Conservation (phyloP, 1,140 invertebrate genomes). For the Lineus longissimus region DNA sequence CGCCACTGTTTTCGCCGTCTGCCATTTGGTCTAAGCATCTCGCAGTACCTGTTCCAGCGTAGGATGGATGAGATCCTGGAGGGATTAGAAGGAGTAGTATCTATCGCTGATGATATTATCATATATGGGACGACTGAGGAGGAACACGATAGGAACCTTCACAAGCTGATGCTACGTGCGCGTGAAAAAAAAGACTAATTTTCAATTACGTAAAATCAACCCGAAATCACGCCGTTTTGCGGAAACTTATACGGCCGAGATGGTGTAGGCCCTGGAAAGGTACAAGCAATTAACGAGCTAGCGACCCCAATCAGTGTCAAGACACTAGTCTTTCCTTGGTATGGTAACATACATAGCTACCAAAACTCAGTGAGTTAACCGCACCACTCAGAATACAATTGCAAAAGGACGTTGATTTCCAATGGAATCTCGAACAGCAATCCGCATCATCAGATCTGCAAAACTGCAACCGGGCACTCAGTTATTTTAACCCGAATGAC, state of each 20-base stretch:
- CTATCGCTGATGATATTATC: constrained; percentile 50
- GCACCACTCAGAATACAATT: constrained; percentile 18
- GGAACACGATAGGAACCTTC: constrained; percentile 24
- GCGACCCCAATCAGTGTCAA: constrained; percentile 31
- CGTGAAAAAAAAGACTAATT: constrained; percentile 17
- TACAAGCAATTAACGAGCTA: constrained; percentile 35
- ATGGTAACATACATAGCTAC: constrained; percentile 20
- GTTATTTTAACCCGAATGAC: constrained; percentile 27
- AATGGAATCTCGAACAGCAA: constrained; percentile 7
- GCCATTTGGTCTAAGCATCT: constrained; percentile 35
- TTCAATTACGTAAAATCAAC: constrained; percentile 22
- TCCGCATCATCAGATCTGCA: constrained; percentile 12
- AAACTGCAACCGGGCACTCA: constrained; percentile 25
- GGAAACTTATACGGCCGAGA: constrained; percentile 42
- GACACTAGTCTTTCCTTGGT: constrained; percentile 24
- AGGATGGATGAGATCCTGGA: constrained; percentile 40
- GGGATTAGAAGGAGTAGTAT: constrained; percentile 38
- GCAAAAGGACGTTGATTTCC: constrained; percentile 16
- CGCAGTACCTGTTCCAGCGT: constrained; percentile 40
- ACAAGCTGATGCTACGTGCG: constrained; percentile 16
- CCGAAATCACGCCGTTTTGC: constrained; percentile 42
- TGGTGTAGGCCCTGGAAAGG: constrained; percentile 45
- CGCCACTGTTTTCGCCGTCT: constrained; percentile 30
- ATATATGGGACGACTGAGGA: constrained; percentile 30
- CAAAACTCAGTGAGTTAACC: constrained; percentile 3